Conservation (phyloP, 2,888 invertebrate genomes). For the Zeuzera pyrina region DNA sequence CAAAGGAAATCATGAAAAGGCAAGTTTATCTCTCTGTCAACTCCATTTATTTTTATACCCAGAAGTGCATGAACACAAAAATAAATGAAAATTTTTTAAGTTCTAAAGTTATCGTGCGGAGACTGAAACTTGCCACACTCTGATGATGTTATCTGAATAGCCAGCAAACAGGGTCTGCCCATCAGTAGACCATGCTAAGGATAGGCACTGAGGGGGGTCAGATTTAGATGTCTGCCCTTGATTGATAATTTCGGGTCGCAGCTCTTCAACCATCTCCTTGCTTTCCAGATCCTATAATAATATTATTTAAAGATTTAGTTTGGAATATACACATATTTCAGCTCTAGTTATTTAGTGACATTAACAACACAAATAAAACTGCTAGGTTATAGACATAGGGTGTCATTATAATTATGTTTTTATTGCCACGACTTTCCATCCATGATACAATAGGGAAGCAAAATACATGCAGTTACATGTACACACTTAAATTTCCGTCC, state of each 20-base stretch:
- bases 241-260: slow-evolving; percentile 94
- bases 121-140: slow-evolving; percentile 98
- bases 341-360: no score
- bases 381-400: no score
- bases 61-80: slow-evolving; percentile 44
- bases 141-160: slow-evolving; percentile 97
- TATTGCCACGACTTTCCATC: no score
- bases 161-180: slow-evolving; percentile 99
- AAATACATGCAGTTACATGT: no score
- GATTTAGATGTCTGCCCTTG: slow-evolving; percentile 82
- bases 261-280: slow-evolving; percentile 99
- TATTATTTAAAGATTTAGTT: no score
- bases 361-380: no score
- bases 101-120: slow-evolving; percentile 78
- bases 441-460: no score
- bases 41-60: slow-evolving; percentile 70
- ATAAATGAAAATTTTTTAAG: slow-evolving; percentile 53
- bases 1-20: slow-evolving; percentile 55
- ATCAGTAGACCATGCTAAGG: slow-evolving; percentile 98
- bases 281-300: slow-evolving; percentile 91
- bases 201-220: slow-evolving; percentile 96
- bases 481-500: no score
- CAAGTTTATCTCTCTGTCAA: slow-evolving; percentile 35
- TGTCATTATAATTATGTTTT: no score
- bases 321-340: no score